Base-by-base conservation (phyloP, 2,888 invertebrate genomes). In the Clitarchus hookeri region DNA sequence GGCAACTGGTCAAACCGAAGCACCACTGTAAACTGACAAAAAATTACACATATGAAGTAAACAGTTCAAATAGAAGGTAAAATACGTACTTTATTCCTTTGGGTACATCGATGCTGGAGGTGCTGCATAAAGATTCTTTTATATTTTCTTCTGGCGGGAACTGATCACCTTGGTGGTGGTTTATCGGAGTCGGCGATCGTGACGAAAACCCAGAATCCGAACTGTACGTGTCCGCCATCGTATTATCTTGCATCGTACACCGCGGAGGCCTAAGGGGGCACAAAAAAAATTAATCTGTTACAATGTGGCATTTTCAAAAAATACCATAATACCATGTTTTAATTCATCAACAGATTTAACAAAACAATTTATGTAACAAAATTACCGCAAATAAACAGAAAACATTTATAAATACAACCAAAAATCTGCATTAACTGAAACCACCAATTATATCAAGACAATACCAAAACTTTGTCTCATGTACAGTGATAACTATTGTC, bases 121-220 rank as follows among this genome's bases (percentile, higher is more conserved):
- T 36, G 82, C 19, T 82, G 8, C 36, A 13, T 9, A 23, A 19
- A 27, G 82, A 0, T 8, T 82, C 82, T 26, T 78, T 78, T 12
- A 27, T 2, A 27, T 82, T 82, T 27, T 82, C 82, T 44, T 82
- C 82, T 27, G 44, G 26, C 19, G 27, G 16, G 27, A 44, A 82
- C 44, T 82, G 82, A 23, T 82, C 82, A 16, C 82, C 82, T 19
- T 82, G 82, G 27, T 88, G 87, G 8, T 86, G 87, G 44, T 85
- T 87, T 54, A 84, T 87, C 11, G 87, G 88, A 44, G 86, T 87
- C 12, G 88, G 88, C 8, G 88, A 87, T 25, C 87, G 85, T 65
- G 87, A 88, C 11, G 88, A 88, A 36, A 88, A 88, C 26, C 88
- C 88, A 78, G 87, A 87, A 85, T 88, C 88, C 36, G 88, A 87